Base-by-base conservation (phyloP, 2,888 invertebrate species). In the Latrodectus hesperus region DNA sequence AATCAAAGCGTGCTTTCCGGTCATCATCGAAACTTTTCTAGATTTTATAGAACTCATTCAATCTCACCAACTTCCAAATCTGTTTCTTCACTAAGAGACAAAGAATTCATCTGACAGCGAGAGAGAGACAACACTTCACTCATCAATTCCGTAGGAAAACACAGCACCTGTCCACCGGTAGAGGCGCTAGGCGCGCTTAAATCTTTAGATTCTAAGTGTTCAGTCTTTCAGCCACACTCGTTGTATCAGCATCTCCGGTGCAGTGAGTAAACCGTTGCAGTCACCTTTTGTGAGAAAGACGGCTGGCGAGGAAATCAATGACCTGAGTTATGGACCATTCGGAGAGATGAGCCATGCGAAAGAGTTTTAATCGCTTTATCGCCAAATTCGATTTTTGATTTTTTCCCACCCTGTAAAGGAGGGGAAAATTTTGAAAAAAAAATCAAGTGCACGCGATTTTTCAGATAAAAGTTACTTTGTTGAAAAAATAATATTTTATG, bases 81-180 rank as follows among this genome's bases (percentile, higher is more conserved):
- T 38, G 38, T 38, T 38, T 38, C 38, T 38, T 4, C 38, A 38
- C 38, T 38, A 38, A 38, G 38, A 38, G 38, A 38, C 38, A 38
- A 38, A 38, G 38, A 38, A 38, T 38, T 38, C 38, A 38, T 38
- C 38, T 38, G 38, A 38, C 38, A 38, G 38, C 38, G 38, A 38
- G 38, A 38, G 38, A 60, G n/a, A n/a, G n/a, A 60, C 60, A 60
- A 60, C n/a, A n/a, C 12, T 60, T 60, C n/a, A 16, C 60, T 16
- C 60, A n/a, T 60, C 12, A 12, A 60, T 60, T 60, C n/a, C n/a
- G 10, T 60, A 60, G 14, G n/a, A 60, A n/a, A 10, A 60, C n/a
- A 60, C 60, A 60, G 60, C 60, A 60, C 60, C 60, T 60, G 60
- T 60, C 60, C 60, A 60, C 60, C 60, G 60, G n/a, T 60, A n/a